These are phyloP conservation scores for Callitettix versicolor DNA, from an alignment of 1,140 invertebrate genomes.

Conservation along the genomic window DNA sequence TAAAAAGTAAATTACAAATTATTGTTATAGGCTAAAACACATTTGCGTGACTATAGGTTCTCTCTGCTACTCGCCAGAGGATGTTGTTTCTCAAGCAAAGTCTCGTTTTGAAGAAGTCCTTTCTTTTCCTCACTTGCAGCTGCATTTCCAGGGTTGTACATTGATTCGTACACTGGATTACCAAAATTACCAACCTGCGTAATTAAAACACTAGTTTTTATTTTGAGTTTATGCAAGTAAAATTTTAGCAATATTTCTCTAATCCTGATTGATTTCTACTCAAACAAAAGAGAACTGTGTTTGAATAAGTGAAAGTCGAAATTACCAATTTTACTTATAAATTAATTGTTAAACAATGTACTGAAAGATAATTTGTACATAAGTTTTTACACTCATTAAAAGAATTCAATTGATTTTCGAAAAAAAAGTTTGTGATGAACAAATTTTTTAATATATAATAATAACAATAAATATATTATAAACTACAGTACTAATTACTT, in stretches of 20 bases:
- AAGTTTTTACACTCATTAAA: too few relatives aligned
- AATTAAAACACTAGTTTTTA: slow-evolving; percentile 9
- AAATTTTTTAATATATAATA: too few relatives aligned
- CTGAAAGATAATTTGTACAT: too few relatives aligned
- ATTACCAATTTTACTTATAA: neutral
- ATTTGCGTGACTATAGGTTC: neutral
- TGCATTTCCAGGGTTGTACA: slow-evolving; percentile 46
- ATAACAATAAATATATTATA: too few relatives aligned
- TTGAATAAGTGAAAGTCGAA: neutral
- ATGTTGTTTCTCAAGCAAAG: neutral
- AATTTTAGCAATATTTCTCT: neutral
- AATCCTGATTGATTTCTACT: neutral
- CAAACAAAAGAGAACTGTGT: neutral
- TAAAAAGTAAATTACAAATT: neutral
- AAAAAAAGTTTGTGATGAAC: too few relatives aligned
- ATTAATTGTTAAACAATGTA: neutral
- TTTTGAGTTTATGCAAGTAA: neutral
- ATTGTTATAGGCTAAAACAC: neutral
- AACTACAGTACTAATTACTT: too few relatives aligned
- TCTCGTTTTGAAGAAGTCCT: slow-evolving; percentile 34
- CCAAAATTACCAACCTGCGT: slow-evolving; percentile 54
- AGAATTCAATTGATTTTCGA: too few relatives aligned
- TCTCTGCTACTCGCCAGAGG: neutral
- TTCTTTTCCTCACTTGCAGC: slow-evolving; percentile 43
- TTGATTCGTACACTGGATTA: slow-evolving; percentile 74